Percentiles rank a stretch among this genome's conserved stretches.
These are phyloP conservation scores for Plebejus melissa DNA, from an alignment of 2,888 invertebrate genomes.

Conservation along the genomic window DNA sequence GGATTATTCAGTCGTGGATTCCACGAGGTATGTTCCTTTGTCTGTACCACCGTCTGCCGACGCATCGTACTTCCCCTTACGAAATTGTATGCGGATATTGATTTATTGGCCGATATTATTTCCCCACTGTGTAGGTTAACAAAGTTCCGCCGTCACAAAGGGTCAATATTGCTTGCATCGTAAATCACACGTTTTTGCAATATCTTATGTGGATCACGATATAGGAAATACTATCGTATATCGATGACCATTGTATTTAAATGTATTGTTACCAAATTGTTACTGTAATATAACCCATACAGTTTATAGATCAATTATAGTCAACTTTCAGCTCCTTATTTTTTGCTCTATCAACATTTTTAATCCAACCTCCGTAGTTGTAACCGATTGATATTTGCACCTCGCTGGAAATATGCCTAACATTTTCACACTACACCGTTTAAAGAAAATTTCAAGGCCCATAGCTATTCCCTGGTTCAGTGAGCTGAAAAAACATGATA, in stretches of 20 bases:
- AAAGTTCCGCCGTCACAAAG: conserved; percentile 1
- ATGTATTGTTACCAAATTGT: background rate
- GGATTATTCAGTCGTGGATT: conserved; percentile 6
- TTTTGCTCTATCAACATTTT: background rate
- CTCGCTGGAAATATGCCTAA: background rate
- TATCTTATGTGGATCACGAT: background rate
- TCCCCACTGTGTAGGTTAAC: background rate
- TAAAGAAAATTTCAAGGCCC: conserved; percentile 3
- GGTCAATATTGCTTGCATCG: background rate
- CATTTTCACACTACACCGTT: background rate
- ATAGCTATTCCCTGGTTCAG: conserved; percentile 7
- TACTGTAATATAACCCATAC: background rate
- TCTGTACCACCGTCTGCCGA: background rate
- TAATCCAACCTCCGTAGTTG: background rate
- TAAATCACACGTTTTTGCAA: background rate
- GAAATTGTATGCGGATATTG: conserved; percentile 19
- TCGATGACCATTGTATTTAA: background rate
- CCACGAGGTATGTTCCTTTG: background rate
- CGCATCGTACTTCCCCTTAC: conserved; percentile 3
- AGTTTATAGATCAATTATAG: background rate
- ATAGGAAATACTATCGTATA: background rate
- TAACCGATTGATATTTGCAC: background rate
- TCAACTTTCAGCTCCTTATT: background rate
- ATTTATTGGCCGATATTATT: conserved; percentile 10
- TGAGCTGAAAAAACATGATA: conserved; percentile 11